Percentiles rank a stretch among this genome's conserved stretches.
Conservation (phyloP, 2,888 invertebrate species). For the Labia minor region DNA sequence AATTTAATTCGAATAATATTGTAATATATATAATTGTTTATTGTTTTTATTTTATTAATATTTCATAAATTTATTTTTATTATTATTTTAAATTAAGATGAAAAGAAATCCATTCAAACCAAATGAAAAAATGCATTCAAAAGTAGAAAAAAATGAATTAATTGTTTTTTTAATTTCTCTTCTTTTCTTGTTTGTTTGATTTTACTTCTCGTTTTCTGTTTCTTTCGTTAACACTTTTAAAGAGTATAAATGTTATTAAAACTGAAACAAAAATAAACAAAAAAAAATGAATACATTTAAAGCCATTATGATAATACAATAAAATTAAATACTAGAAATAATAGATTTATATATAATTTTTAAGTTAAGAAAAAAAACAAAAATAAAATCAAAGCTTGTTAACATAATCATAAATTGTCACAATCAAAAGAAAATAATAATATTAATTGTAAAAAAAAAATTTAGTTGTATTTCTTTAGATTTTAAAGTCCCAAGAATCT, state of each 20-base stretch:
- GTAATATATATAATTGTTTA: background rate
- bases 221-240: conserved; percentile 66
- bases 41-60: background rate
- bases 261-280: conserved; percentile 47
- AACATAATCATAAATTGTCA: no score
- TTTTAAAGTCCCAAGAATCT: no score
- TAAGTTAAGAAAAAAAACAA: no score
- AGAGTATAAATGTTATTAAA: conserved; percentile 77
- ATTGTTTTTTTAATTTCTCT: conserved; percentile 49
- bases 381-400: no score
- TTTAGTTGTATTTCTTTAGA: no score
- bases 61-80: background rate
- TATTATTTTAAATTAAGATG: background rate
- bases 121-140: no score
- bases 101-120: no score
- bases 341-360: no score
- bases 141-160: background rate
- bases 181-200: conserved; percentile 66
- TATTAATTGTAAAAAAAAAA: no score
- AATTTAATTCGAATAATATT: no score
- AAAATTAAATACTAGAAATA: background rate
- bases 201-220: conserved; percentile 69
- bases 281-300: background rate
- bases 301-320: no score
- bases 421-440: no score